Evolutionary conservation across 2,113 vertebrate genomes (phyloP).

Genomic region (Cyanoderma ruficeps): DNA sequence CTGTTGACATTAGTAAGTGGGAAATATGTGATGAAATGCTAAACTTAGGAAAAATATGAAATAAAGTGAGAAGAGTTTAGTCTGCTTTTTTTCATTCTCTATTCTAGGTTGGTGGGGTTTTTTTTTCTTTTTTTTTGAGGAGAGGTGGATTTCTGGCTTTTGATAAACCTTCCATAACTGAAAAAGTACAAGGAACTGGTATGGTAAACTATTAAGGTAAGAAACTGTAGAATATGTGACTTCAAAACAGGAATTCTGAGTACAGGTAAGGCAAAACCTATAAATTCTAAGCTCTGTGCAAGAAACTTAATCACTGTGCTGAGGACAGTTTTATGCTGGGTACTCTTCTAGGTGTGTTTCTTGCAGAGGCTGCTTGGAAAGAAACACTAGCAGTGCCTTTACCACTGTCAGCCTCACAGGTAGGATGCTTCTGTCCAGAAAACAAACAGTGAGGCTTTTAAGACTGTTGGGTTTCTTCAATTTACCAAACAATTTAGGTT

Average conservation of each 20-base stretch:
- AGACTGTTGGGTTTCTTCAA: not conserved
- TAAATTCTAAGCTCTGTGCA: not conserved
- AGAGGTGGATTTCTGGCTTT: not conserved
- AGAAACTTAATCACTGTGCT: not conserved
- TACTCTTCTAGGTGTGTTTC: not conserved
- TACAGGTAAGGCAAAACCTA: not conserved
- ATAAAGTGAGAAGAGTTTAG: not conserved
- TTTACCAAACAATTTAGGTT: not conserved
- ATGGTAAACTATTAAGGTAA: not conserved
- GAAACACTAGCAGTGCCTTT: not conserved
- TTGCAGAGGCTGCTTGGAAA: not conserved
- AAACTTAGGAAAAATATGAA: not conserved
- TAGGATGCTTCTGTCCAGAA: not conserved
- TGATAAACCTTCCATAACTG: not conserved
- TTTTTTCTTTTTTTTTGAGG: not conserved
- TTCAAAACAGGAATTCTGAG: not conserved
- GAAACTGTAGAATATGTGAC: not conserved
- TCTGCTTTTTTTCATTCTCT: not conserved
- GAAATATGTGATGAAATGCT: not conserved
- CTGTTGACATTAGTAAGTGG: not conserved
- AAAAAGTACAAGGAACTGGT: not conserved
- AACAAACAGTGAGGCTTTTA: not conserved
- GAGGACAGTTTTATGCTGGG: not conserved
- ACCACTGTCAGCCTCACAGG: not conserved
- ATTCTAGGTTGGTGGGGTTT: not conserved